Conservation (phyloP, 2,888 invertebrate species). For the Zygothrica quintamaculata region DNA sequence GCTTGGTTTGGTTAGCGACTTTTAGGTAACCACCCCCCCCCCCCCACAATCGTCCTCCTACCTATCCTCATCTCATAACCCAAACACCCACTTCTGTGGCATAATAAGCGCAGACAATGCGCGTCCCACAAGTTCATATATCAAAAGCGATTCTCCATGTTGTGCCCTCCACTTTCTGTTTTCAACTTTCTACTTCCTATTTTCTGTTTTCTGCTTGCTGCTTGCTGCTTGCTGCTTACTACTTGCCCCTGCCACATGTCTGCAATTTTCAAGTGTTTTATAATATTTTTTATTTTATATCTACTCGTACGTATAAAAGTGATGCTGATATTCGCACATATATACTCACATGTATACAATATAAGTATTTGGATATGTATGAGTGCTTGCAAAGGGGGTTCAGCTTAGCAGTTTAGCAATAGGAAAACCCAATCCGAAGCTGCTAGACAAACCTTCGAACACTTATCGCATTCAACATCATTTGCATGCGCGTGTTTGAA, state of each 20-base stretch:
- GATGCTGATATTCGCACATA: neutral
- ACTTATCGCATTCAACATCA: conserved; percentile 78
- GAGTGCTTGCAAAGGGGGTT: neutral
- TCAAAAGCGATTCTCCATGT: conserved; percentile 53
- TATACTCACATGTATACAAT: conserved; percentile 5
- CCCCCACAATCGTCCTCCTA: neutral
- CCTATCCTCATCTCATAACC: neutral
- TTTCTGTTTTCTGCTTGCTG: conserved; percentile 60
- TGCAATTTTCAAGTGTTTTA: conserved; percentile 70
- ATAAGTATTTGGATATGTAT: conserved; percentile 10
- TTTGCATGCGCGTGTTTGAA: conserved; percentile 72
- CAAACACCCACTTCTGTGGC: conserved; percentile 5
- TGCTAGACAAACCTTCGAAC: conserved; percentile 73
- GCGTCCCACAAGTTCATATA: conserved; percentile 73
- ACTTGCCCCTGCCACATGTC: conserved; percentile 48
- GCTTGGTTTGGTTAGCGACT: conserved; percentile 2
- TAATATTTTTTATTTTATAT: conserved; percentile 28
- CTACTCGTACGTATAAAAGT: too few species aligned
- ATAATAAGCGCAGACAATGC: conserved; percentile 74
- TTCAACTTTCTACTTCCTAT: conserved; percentile 4
- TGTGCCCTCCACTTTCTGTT: too few species aligned
- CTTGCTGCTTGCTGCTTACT: neutral
- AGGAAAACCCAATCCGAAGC: conserved; percentile 37
- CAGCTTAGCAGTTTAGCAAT: conserved; percentile 16
- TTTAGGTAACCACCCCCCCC: neutral